Evolutionary conservation across 1,140 invertebrate genomes (phyloP).

Genomic region (Ostrea denselamellosa): DNA sequence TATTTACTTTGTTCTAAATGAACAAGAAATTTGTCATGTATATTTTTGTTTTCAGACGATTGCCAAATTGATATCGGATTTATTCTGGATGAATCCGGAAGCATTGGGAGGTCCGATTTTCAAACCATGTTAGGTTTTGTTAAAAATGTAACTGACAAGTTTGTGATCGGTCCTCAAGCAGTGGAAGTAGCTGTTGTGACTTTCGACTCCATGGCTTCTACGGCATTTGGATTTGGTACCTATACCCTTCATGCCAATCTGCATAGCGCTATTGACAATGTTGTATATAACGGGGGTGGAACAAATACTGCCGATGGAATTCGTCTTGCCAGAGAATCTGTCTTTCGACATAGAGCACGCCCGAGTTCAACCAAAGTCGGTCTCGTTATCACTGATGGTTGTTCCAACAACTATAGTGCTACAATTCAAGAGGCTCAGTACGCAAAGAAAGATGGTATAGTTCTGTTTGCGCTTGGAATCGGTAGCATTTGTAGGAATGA

Average conservation of each 20-base stretch:
- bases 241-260: background rate
- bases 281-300: background rate
- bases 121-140: constrained; percentile 10
- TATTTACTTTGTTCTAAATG: background rate
- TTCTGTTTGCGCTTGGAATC: constrained; percentile 58
- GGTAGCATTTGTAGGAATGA: constrained; percentile 53
- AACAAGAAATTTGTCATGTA: background rate
- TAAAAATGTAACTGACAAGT: constrained; percentile 24
- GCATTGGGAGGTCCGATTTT: constrained; percentile 10
- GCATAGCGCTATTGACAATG: background rate
- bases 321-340: constrained; percentile 18
- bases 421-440: constrained; percentile 41
- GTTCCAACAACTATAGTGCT: constrained; percentile 18
- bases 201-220: background rate
- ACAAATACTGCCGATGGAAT: background rate
- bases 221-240: constrained; percentile 12
- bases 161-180: constrained; percentile 31
- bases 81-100: constrained; percentile 44
- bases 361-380: constrained; percentile 42
- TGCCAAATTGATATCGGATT: constrained; percentile 24
- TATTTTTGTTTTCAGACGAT: background rate
- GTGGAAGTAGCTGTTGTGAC: constrained; percentile 39
- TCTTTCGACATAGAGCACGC: constrained; percentile 2
- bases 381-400: constrained; percentile 58
- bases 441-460: constrained; percentile 50